These are phyloP conservation scores for Steinernema hermaphroditum DNA, from an alignment of 2,888 invertebrate species.

Conservation along the genomic window DNA sequence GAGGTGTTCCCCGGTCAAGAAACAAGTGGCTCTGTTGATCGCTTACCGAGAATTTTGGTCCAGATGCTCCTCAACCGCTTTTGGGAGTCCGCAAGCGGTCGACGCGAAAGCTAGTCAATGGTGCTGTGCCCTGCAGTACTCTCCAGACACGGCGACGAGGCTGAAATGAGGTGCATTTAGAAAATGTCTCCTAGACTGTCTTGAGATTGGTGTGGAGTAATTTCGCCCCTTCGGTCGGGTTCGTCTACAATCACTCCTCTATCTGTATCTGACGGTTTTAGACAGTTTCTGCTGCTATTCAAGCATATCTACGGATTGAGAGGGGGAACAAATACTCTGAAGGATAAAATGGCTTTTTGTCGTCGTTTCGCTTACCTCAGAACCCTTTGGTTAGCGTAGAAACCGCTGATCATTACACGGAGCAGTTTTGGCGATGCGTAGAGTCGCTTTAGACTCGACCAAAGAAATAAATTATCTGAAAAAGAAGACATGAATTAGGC, in stretches of 20 bases:
- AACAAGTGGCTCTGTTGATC: not conserved
- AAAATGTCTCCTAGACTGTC: too few species aligned
- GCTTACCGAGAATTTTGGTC: not conserved
- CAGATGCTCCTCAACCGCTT: conserved; percentile 14
- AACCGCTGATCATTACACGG: conserved; percentile 8
- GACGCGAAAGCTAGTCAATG: conserved; percentile 47
- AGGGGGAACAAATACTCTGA: too few species aligned
- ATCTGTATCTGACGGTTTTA: too few species aligned
- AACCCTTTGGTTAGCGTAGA: conserved; percentile 8
- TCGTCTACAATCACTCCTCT: too few species aligned
- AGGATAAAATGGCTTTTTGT: too few species aligned
- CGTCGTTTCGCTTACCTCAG: conserved; percentile 18
- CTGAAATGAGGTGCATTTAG: not conserved
- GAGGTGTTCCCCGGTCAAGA: not conserved
- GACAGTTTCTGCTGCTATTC: too few species aligned
- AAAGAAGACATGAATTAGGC: not conserved
- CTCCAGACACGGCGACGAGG: conserved; percentile 45
- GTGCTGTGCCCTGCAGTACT: conserved; percentile 63
- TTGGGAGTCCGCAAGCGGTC: not conserved
- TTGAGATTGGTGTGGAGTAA: too few species aligned
- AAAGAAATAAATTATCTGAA: not conserved
- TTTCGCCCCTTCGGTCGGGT: too few species aligned
- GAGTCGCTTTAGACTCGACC: conserved; percentile 3
- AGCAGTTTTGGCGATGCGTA: not conserved
- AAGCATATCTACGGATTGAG: too few species aligned